These are phyloP conservation scores for Coelogynopora nodosa DNA, from an alignment of 2,888 invertebrate species.

Conservation along the genomic window DNA sequence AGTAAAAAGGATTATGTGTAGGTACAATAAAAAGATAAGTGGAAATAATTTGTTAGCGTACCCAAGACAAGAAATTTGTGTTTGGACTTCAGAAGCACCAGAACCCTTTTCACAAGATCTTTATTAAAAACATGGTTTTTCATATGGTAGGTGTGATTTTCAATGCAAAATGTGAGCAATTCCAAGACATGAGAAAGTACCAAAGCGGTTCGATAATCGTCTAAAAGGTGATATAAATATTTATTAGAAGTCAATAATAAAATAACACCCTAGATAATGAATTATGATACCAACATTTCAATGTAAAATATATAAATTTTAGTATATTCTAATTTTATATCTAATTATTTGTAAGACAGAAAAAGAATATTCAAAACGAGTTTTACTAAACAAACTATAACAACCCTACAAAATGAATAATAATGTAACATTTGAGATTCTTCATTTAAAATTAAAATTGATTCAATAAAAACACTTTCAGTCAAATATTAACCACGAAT, in stretches of 20 bases:
- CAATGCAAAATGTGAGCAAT: constrained; percentile 92
- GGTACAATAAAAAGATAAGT: not conserved
- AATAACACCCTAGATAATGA: not conserved
- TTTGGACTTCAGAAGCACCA: constrained; percentile 90
- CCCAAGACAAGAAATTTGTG: constrained; percentile 93
- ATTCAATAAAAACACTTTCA: too few species aligned
- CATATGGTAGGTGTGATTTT: constrained; percentile 97
- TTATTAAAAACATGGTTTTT: constrained; percentile 94
- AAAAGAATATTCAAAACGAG: too few species aligned
- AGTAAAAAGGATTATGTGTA: constrained; percentile 38
- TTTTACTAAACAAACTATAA: too few species aligned
- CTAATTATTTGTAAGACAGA: too few species aligned
- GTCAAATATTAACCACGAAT: too few species aligned
- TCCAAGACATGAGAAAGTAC: constrained; percentile 88
- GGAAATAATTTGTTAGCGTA: too few species aligned
- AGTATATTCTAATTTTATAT: too few species aligned
- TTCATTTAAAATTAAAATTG: too few species aligned
- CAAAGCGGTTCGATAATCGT: constrained; percentile 94
- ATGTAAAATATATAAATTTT: too few species aligned
- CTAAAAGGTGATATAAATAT: constrained; percentile 59
- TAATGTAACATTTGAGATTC: too few species aligned
- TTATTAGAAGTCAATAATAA: not conserved
- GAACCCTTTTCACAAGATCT: constrained; percentile 86
- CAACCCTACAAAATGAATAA: too few species aligned
- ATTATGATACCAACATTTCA: too few species aligned